These are phyloP conservation scores for Clusia tigrina DNA, from an alignment of 2,888 invertebrate species.

Conservation along the genomic window DNA sequence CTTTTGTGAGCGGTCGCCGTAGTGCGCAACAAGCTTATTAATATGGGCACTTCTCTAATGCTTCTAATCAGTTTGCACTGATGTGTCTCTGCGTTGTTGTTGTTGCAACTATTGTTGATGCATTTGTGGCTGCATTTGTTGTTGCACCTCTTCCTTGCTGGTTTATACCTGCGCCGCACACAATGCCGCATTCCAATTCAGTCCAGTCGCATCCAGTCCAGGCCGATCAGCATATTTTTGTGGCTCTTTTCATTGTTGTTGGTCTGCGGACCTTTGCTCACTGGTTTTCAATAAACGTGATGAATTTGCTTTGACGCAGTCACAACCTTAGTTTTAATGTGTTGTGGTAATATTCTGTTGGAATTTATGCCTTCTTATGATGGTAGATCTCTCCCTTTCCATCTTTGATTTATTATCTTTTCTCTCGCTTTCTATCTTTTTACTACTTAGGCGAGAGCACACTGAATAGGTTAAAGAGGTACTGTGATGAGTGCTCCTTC, in stretches of 20 bases:
- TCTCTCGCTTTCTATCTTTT: too few relatives aligned
- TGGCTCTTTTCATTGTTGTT: too few relatives aligned
- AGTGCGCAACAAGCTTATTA: conserved; percentile 42
- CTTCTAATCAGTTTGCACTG: conserved; percentile 13
- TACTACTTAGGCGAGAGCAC: too few relatives aligned
- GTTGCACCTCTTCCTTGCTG: background rate
- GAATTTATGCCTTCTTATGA: too few relatives aligned
- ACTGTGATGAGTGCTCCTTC: too few relatives aligned
- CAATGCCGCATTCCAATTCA: background rate
- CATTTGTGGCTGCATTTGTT: background rate
- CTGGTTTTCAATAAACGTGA: background rate
- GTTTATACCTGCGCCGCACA: background rate
- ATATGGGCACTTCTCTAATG: background rate
- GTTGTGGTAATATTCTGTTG: too few relatives aligned
- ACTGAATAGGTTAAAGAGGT: too few relatives aligned
- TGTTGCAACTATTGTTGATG: background rate
- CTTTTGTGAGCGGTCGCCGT: conserved; percentile 43
- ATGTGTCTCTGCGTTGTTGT: conserved; percentile 1
- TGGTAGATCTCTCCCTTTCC: too few relatives aligned
- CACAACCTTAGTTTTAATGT: too few relatives aligned
- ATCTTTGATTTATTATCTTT: too few relatives aligned
- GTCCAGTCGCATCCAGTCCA: background rate
- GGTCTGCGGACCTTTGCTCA: background rate
- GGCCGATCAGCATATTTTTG: too few relatives aligned
- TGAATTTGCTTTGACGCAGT: background rate